Percentiles rank a stretch among this genome's conserved stretches.
Evolutionary conservation across 2,797 vertebrate genomes (phyloP).

Genomic region (Nyctalus aviator): DNA sequence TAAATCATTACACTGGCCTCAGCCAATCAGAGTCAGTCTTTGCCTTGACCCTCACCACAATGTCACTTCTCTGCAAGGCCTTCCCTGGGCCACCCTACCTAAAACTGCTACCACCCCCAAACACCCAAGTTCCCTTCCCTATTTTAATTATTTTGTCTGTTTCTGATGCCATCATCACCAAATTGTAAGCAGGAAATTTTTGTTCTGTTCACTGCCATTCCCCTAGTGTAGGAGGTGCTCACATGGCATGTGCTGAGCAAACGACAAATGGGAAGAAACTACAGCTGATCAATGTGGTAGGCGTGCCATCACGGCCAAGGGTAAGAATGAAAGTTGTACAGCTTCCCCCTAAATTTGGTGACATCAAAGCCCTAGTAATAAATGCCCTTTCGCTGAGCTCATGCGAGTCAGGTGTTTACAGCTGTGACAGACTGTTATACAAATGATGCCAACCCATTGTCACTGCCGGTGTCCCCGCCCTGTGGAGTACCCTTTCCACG

Average conservation of each 20-base stretch:
- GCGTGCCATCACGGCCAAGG: neutral
- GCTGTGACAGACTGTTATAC: neutral
- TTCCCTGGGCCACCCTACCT: neutral
- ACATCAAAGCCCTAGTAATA: neutral
- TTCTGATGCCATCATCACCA: neutral
- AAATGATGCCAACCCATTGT: neutral
- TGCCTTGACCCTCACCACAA: neutral
- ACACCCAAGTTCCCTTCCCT: neutral
- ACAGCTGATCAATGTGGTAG: neutral
- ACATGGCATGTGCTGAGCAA: neutral
- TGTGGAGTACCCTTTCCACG: neutral
- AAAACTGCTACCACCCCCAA: neutral
- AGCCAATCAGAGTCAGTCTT: neutral
- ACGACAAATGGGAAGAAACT: neutral
- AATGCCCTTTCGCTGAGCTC: neutral
- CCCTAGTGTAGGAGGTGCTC: neutral
- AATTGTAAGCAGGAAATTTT: neutral
- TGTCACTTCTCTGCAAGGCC: neutral
- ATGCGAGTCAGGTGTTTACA: constrained; percentile 23
- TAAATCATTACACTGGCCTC: neutral
- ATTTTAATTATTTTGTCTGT: neutral
- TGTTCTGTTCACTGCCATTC: neutral
- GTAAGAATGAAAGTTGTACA: neutral
- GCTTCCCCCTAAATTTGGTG: neutral
- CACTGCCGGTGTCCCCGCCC: neutral